These are phyloP conservation scores for Amitus sp. DNA, from an alignment of 2,888 invertebrate species.

Conservation along the genomic window DNA sequence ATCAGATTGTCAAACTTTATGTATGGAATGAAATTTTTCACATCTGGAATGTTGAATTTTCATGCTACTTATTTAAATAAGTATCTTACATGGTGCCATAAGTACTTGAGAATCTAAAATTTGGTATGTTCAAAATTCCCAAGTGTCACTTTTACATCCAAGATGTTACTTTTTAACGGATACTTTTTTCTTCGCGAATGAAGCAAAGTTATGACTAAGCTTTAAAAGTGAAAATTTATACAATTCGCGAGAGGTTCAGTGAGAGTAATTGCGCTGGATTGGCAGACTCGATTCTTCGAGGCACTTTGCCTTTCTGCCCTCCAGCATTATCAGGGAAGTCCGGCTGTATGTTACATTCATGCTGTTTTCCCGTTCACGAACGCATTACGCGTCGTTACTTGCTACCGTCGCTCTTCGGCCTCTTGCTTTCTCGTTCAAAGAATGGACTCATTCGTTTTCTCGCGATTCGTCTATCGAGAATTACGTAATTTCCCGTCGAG, in stretches of 20 bases:
- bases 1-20: too few species aligned
- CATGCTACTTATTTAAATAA: too few species aligned
- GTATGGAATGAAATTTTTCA: too few species aligned
- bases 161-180: background rate
- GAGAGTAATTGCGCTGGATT: slow-evolving; percentile 18
- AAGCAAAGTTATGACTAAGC: slow-evolving; percentile 3
- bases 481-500: background rate
- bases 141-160: background rate
- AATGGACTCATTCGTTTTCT: background rate
- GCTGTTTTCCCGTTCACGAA: slow-evolving; percentile 2
- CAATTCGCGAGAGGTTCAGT: slow-evolving; percentile 17
- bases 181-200: too few species aligned
- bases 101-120: too few species aligned
- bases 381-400: slow-evolving; percentile 8
- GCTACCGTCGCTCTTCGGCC: background rate
- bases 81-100: too few species aligned
- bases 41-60: too few species aligned
- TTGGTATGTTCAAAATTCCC: too few species aligned
- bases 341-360: slow-evolving; percentile 4
- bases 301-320: slow-evolving; percentile 4
- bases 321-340: slow-evolving; percentile 3
- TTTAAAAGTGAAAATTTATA: slow-evolving; percentile 23
- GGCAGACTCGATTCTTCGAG: slow-evolving; percentile 2
- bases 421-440: background rate
- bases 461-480: background rate